phyloP scores from a whole-genome alignment of 1,140 invertebrate genomes.

The Littorina saxatilis region DNA sequence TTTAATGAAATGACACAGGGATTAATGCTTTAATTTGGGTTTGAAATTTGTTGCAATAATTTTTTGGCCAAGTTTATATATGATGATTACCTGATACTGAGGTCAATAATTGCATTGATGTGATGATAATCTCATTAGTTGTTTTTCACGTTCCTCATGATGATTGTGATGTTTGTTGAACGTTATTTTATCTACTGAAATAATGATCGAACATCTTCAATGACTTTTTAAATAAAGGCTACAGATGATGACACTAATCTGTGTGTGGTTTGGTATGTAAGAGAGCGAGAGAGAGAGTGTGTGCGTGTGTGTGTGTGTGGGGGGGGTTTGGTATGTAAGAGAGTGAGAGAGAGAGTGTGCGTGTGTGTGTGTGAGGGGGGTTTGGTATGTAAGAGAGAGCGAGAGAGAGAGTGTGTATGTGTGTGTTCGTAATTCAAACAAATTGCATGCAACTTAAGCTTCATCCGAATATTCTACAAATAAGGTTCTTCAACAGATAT shows the following conservation, averaged over 20 bases:
- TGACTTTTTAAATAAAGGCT: background rate
- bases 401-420: background rate
- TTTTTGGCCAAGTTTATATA: no score
- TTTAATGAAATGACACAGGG: no score
- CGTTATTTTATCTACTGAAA: background rate
- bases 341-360: background rate
- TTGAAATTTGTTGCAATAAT: no score
- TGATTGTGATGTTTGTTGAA: background rate
- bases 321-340: no score
- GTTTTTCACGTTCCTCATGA: background rate
- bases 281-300: no score
- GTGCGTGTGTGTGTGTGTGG: background rate
- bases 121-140: background rate
- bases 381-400: background rate
- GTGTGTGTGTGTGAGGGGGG: background rate
- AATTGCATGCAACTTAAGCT: background rate
- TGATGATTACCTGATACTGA: no score
- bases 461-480: background rate
- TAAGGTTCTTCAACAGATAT: no score
- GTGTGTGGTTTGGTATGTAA: no score
- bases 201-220: no score
- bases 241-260: background rate
- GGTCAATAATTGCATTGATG: no score
- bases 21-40: no score
- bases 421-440: background rate